These are phyloP conservation scores for Salmo trutta DNA, from an alignment of 2,797 vertebrate genomes.

Conservation along the genomic window DNA sequence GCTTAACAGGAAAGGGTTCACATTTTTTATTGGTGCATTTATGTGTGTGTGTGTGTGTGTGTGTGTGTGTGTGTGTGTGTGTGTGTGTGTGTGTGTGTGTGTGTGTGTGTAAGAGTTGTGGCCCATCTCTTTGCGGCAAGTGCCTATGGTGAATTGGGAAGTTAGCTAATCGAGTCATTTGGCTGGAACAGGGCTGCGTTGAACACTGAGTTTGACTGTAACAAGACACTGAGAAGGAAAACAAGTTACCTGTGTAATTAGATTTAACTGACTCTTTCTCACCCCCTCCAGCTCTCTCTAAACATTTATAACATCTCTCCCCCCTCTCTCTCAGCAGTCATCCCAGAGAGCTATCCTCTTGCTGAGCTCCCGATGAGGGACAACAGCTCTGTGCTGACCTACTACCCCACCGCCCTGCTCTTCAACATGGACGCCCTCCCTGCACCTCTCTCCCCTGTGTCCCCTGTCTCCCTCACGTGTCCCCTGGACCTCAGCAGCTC, in stretches of 20 bases:
- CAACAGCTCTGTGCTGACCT: conserved; percentile 72
- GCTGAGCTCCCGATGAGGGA: conserved; percentile 83
- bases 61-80: background rate
- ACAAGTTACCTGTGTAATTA: conserved; percentile 56
- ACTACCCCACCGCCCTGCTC: conserved; percentile 76
- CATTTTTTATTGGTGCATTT: conserved; percentile 20
- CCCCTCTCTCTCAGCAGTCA: conserved; percentile 71
- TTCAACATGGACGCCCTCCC: conserved; percentile 78
- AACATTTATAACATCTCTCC: background rate
- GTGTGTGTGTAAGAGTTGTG: conserved; percentile 1
- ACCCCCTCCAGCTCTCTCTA: conserved; percentile 7
- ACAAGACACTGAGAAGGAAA: conserved; percentile 57
- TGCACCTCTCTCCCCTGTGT: conserved; percentile 67
- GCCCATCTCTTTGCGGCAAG: conserved; percentile 1
- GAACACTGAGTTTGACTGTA: conserved; percentile 43
- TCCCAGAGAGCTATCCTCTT: conserved; percentile 75
- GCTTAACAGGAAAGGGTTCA: conserved; percentile 3
- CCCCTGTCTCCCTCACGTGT: conserved; percentile 63
- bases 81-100: background rate
- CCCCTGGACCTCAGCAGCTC: conserved; percentile 87
- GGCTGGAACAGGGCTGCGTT: conserved; percentile 18
- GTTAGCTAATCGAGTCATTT: conserved; percentile 34
- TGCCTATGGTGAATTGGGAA: conserved; percentile 6
- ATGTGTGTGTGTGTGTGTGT: background rate
- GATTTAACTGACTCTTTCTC: conserved; percentile 50